phyloP scores from a whole-genome alignment of 2,797 vertebrate genomes.

The Eulemur albifrons region DNA sequence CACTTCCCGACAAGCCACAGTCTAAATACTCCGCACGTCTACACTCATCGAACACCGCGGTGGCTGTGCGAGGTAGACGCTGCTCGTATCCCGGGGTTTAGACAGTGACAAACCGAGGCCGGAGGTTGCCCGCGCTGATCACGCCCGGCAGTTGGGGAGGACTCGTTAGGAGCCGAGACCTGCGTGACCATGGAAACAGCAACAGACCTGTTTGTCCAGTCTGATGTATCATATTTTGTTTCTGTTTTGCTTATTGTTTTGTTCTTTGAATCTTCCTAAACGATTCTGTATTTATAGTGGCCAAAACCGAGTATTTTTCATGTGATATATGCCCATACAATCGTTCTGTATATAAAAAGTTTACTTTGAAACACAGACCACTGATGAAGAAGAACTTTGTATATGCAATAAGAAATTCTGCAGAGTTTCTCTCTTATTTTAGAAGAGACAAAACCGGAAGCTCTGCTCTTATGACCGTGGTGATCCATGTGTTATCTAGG shows the following conservation, averaged over 20 bases:
- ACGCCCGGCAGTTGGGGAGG: neutral
- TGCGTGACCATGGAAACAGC: neutral
- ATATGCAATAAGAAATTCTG: neutral
- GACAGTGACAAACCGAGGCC: neutral
- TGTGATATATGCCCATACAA: neutral
- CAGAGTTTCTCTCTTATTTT: neutral
- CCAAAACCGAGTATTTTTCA: neutral
- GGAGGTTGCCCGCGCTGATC: neutral
- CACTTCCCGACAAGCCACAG: neutral
- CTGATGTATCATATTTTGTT: neutral
- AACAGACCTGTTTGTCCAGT: neutral
- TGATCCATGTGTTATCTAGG: neutral
- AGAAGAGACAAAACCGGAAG: neutral
- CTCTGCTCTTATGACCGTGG: neutral
- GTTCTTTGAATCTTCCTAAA: neutral
- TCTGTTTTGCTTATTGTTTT: neutral
- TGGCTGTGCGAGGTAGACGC: neutral
- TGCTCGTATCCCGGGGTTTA: neutral
- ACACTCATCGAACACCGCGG: neutral
- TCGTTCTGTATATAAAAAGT: neutral
- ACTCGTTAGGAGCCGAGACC: neutral
- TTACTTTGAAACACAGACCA: neutral
- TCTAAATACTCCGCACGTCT: neutral
- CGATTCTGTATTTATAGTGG: neutral
- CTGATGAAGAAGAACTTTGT: neutral